A percentile compares a stretch with the other conserved stretches of the same genome.
Evolutionary conservation across 1,140 invertebrate species (phyloP).

Genomic region (Meteorus sp.): DNA sequence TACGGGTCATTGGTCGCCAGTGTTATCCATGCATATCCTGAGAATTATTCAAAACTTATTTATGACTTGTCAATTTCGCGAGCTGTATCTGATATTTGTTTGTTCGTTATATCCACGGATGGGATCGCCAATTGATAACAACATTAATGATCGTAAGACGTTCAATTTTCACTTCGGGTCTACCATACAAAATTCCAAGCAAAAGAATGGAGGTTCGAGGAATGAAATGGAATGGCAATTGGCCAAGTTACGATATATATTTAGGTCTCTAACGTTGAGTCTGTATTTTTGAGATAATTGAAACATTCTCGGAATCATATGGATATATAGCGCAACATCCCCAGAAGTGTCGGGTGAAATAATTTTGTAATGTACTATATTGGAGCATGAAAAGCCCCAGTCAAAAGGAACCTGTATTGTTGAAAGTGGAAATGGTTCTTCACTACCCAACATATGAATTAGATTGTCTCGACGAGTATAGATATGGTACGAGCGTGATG

Average conservation of each 20-base stretch:
- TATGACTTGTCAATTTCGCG: neutral
- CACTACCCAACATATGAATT: too few species aligned
- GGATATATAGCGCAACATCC: neutral
- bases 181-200: neutral
- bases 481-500: too few species aligned
- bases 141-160: too few species aligned
- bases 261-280: conserved; percentile 30
- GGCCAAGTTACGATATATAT: conserved; percentile 32
- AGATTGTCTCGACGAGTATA: too few species aligned
- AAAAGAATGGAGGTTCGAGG: neutral
- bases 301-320: neutral
- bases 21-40: conserved; percentile 89
- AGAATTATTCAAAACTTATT: conserved; percentile 42
- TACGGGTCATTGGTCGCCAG: conserved; percentile 95
- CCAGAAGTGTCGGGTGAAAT: neutral
- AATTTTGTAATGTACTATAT: neutral
- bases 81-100: conserved; percentile 10
- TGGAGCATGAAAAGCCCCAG: too few species aligned
- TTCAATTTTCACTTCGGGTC: neutral
- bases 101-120: neutral
- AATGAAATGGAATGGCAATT: conserved; percentile 22
- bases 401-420: too few species aligned
- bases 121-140: neutral
- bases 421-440: too few species aligned
- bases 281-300: conserved; percentile 14